These are phyloP conservation scores for Pelusios castaneus DNA, from an alignment of 2,113 vertebrate genomes.

Conservation along the genomic window DNA sequence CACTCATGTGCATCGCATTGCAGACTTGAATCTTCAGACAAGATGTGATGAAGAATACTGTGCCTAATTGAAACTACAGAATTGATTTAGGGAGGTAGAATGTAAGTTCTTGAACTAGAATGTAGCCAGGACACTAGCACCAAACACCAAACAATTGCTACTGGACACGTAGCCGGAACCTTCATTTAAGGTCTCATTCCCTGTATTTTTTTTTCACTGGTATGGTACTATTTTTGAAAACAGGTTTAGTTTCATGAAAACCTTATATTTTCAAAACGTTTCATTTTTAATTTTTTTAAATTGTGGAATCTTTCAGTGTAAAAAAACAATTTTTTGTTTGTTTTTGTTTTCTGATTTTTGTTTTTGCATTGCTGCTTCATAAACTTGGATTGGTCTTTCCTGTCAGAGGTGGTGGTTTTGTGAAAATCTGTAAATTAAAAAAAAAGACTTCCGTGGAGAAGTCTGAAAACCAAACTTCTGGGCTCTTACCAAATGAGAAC, in stretches of 20 bases:
- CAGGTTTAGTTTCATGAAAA: neutral
- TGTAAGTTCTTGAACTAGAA: neutral
- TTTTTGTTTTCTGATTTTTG: neutral
- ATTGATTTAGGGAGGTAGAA: neutral
- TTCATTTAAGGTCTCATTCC: neutral
- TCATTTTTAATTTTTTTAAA: neutral
- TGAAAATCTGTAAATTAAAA: neutral
- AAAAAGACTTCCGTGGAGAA: neutral
- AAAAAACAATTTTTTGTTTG: neutral
- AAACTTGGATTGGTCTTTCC: neutral
- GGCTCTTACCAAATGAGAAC: neutral
- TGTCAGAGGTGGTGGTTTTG: neutral
- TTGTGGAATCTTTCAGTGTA: neutral
- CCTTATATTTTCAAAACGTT: neutral
- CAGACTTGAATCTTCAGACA: neutral
- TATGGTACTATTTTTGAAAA: neutral
- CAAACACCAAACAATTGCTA: neutral
- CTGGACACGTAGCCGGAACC: neutral
- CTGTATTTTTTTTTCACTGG: neutral
- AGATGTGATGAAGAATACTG: neutral
- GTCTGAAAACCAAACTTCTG: neutral
- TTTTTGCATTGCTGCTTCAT: neutral
- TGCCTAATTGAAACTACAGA: neutral
- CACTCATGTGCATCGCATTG: neutral
- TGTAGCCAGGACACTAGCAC: neutral